Evolutionary conservation across 2,113 vertebrate genomes (phyloP).

Genomic region (Piaya cayana): DNA sequence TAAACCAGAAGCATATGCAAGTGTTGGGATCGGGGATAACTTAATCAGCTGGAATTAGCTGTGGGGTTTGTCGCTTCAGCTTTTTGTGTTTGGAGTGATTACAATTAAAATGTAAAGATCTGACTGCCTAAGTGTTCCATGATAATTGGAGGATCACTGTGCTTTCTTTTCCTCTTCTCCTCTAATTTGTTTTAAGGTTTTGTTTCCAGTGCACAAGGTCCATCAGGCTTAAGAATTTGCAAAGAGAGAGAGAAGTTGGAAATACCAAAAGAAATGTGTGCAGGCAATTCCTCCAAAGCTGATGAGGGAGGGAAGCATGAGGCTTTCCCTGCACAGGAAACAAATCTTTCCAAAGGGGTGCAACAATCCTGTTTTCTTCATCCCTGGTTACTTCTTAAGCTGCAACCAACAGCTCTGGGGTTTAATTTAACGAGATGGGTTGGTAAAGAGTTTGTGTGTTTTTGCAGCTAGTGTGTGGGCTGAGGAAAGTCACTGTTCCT

Average conservation of each 20-base stretch:
- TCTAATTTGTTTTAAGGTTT: constrained; percentile 34
- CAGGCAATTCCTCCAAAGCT: not conserved
- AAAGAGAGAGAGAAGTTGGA: not conserved
- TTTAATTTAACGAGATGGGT: not conserved
- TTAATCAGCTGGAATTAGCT: constrained; percentile 51
- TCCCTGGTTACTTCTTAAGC: not conserved
- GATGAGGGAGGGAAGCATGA: not conserved
- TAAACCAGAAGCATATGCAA: not conserved
- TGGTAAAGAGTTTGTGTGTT: not conserved
- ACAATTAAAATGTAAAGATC: constrained; percentile 53
- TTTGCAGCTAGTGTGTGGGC: not conserved
- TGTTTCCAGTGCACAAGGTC: not conserved
- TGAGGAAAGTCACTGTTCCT: not conserved
- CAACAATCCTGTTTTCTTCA: not conserved
- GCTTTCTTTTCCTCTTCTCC: constrained; percentile 17
- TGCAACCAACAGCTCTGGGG: not conserved
- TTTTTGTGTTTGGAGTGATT: constrained; percentile 26
- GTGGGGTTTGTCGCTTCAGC: constrained; percentile 48
- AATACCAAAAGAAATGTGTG: not conserved
- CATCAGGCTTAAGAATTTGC: not conserved
- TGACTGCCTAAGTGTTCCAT: not conserved
- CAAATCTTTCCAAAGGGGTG: not conserved
- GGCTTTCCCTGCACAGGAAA: not conserved
- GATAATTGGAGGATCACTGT: not conserved
- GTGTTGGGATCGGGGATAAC: not conserved